Evolutionary conservation across 1,140 invertebrate species (phyloP).

Genomic region (Oscheius sp.): DNA sequence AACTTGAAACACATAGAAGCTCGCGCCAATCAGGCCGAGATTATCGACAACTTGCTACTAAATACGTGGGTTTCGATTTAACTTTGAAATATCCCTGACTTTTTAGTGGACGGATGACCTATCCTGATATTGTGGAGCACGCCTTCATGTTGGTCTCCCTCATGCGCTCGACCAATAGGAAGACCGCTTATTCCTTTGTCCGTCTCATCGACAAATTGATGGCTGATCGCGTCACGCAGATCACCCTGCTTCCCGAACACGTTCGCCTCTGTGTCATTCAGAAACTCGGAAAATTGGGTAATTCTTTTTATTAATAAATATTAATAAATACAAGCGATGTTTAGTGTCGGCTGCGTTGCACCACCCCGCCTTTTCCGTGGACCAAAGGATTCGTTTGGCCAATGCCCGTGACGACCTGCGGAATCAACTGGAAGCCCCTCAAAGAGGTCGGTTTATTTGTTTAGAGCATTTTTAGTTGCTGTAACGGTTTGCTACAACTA

Average conservation of each 20-base stretch:
- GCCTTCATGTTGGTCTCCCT: neutral
- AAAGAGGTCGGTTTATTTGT: too few relatives aligned
- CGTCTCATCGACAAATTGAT: neutral
- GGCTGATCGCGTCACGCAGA: neutral
- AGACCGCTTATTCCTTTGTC: neutral
- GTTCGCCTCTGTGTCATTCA: neutral
- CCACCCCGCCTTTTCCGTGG: neutral
- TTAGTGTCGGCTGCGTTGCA: neutral
- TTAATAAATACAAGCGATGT: neutral
- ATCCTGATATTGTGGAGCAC: neutral
- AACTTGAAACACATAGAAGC: too few relatives aligned
- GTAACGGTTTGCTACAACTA: too few relatives aligned
- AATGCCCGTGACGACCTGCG: neutral
- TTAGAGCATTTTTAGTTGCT: too few relatives aligned
- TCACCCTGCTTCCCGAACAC: neutral
- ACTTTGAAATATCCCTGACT: too few relatives aligned
- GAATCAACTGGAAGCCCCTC: too few relatives aligned
- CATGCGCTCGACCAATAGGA: neutral
- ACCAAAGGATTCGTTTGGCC: neutral
- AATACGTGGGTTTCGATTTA: too few relatives aligned
- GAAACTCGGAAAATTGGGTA: neutral
- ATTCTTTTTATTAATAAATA: neutral
- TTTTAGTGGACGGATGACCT: neutral
- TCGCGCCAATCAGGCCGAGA: too few relatives aligned
- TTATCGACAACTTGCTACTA: too few relatives aligned